A percentile compares a stretch with the other conserved stretches of the same genome.
phyloP scores from a whole-genome alignment of 2,888 invertebrate species.

The Coremacera marginata region DNA sequence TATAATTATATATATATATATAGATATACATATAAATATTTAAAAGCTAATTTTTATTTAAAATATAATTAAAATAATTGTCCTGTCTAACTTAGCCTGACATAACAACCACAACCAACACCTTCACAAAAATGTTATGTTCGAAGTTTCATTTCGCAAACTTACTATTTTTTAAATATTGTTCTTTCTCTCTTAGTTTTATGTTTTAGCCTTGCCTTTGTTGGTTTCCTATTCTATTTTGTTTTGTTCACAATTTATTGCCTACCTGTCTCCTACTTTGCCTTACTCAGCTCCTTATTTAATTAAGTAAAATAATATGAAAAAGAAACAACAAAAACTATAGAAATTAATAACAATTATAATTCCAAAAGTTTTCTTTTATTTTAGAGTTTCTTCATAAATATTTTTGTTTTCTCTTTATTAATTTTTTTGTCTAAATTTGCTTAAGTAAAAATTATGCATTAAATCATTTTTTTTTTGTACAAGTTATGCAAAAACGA shows the following conservation, averaged over 20 bases:
- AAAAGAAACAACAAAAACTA: constrained; percentile 45
- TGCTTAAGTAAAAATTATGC: constrained; percentile 45
- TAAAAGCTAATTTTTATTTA: neutral
- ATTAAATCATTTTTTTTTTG: constrained; percentile 38
- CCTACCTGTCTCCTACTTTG: constrained; percentile 1
- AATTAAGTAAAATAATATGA: constrained; percentile 29
- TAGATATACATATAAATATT: neutral
- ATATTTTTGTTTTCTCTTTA: constrained; percentile 40
- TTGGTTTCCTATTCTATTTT: neutral
- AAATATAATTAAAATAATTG: constrained; percentile 1
- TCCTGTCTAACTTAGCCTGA: constrained; percentile 9
- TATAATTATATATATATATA: constrained; percentile 2
- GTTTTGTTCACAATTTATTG: constrained; percentile 16
- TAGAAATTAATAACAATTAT: constrained; percentile 49
- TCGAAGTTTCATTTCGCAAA: constrained; percentile 32
- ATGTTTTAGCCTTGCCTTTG: neutral
- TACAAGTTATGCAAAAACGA: constrained; percentile 30
- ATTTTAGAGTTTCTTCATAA: constrained; percentile 20
- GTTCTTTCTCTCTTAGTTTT: constrained; percentile 15
- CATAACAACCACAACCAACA: constrained; percentile 1
- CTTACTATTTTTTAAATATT: constrained; percentile 4
- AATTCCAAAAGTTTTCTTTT: constrained; percentile 50
- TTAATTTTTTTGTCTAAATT: constrained; percentile 47
- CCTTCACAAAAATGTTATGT: constrained; percentile 5
- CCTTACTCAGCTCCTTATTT: constrained; percentile 36